These are phyloP conservation scores for Tetraodon nigroviridis DNA, from an alignment of 2,113 vertebrate species.

Conservation along the genomic window DNA sequence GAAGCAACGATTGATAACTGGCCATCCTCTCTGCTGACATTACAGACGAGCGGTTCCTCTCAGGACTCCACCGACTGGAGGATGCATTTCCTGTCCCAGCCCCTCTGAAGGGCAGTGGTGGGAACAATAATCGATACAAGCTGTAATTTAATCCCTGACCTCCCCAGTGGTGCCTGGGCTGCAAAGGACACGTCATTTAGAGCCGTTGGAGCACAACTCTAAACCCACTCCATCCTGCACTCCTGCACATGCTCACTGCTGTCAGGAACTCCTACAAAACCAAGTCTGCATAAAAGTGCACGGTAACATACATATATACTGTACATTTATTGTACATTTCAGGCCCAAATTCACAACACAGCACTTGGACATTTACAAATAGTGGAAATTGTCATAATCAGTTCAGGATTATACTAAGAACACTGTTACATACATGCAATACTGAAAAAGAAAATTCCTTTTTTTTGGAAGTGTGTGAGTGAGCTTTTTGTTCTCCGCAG, in stretches of 20 bases:
- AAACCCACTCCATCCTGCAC: constrained; percentile 21
- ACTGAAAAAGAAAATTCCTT: background rate
- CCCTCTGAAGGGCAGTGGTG: constrained; percentile 59
- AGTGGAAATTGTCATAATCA: too few relatives aligned
- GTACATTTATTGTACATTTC: too few relatives aligned
- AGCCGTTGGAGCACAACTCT: constrained; percentile 40
- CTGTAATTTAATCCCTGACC: constrained; percentile 69
- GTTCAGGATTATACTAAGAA: too few relatives aligned
- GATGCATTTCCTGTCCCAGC: constrained; percentile 68
- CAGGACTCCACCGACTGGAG: constrained; percentile 53
- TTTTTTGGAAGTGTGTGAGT: background rate
- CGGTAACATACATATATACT: too few relatives aligned
- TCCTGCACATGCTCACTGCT: background rate
- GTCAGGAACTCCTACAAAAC: background rate
- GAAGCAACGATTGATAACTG: constrained; percentile 43
- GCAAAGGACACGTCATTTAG: constrained; percentile 58
- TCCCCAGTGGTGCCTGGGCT: constrained; percentile 47
- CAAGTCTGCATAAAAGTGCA: too few relatives aligned
- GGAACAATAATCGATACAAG: constrained; percentile 66
- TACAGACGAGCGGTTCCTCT: constrained; percentile 46
- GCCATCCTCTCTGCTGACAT: constrained; percentile 40
- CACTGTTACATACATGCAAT: too few relatives aligned
- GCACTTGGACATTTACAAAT: too few relatives aligned
- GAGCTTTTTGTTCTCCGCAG: background rate
- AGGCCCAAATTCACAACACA: too few relatives aligned